phyloP scores from a whole-genome alignment of 1,140 invertebrate species.

The Rhizoglyphus robini region DNA sequence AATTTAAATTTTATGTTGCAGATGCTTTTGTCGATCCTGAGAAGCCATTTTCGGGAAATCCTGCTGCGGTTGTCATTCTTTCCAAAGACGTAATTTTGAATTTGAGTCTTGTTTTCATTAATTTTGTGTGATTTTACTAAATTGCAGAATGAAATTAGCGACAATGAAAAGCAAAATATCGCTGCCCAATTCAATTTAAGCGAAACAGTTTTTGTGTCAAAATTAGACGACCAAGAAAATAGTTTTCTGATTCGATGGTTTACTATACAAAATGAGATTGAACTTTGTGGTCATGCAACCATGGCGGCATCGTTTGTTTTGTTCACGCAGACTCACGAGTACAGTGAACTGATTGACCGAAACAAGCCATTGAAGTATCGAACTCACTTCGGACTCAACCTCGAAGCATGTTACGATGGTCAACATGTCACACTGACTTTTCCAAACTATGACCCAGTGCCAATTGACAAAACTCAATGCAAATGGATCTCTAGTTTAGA shows the following conservation, averaged over 20 bases:
- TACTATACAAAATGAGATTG: constrained; percentile 43
- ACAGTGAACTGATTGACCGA: background rate
- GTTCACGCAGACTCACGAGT: constrained; percentile 22
- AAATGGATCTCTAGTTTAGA: background rate
- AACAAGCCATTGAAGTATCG: background rate
- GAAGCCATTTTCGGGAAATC: constrained; percentile 40
- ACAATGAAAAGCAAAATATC: constrained; percentile 39
- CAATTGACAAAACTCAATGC: background rate
- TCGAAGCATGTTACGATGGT: background rate
- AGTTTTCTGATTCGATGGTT: constrained; percentile 39
- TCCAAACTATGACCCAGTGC: background rate
- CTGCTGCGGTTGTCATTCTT: constrained; percentile 42
- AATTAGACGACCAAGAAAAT: background rate
- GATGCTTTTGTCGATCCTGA: constrained; percentile 39
- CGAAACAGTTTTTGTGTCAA: constrained; percentile 43
- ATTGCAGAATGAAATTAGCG: constrained; percentile 31
- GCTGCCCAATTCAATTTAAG: constrained; percentile 46
- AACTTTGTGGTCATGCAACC: constrained; percentile 48
- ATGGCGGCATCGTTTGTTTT: constrained; percentile 42
- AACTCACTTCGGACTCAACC: background rate
- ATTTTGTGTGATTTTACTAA: background rate
- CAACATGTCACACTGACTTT: background rate
- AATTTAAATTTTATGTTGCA: constrained; percentile 35
- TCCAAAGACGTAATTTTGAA: constrained; percentile 28
- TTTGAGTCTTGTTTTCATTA: background rate